A percentile compares a stretch with the other conserved stretches of the same genome.
Evolutionary conservation across 2,113 vertebrate genomes (phyloP).

Genomic region (Hoplias malabaricus): DNA sequence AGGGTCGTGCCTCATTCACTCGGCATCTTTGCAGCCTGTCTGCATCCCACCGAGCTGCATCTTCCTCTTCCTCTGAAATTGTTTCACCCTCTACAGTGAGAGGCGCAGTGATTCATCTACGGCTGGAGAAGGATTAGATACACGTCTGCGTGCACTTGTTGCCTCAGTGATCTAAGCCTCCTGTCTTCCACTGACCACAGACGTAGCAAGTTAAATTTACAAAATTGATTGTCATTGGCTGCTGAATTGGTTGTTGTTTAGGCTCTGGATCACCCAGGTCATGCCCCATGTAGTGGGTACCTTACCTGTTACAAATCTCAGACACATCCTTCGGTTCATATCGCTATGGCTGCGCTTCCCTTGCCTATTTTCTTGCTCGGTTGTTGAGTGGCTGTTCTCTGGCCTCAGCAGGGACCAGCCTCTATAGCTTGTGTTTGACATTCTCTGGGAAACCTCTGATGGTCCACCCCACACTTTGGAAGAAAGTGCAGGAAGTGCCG

Average conservation of each 20-base stretch:
- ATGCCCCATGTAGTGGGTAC: too few species aligned
- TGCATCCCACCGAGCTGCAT: not conserved
- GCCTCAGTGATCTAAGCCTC: not conserved
- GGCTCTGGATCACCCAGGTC: too few species aligned
- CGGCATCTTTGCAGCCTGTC: not conserved
- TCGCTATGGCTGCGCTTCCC: not conserved
- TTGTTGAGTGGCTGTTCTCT: not conserved
- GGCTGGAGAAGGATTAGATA: not conserved
- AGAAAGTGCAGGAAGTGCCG: constrained; percentile 48
- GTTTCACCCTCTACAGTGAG: not conserved
- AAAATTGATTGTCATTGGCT: too few species aligned
- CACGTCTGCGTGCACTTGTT: too few species aligned
- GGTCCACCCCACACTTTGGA: not conserved
- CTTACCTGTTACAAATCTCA: too few species aligned
- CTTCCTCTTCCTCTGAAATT: not conserved
- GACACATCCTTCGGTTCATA: too few species aligned
- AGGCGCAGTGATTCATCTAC: too few species aligned
- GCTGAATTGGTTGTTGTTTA: too few species aligned
- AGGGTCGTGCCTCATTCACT: not conserved
- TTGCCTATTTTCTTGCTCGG: not conserved
- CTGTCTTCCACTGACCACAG: too few species aligned
- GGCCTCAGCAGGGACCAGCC: not conserved
- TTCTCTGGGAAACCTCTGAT: not conserved
- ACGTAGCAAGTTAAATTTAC: too few species aligned
- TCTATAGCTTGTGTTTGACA: not conserved